Evolutionary conservation across 2,113 vertebrate species (phyloP).

Genomic region (Leptodactylus fuscus): DNA sequence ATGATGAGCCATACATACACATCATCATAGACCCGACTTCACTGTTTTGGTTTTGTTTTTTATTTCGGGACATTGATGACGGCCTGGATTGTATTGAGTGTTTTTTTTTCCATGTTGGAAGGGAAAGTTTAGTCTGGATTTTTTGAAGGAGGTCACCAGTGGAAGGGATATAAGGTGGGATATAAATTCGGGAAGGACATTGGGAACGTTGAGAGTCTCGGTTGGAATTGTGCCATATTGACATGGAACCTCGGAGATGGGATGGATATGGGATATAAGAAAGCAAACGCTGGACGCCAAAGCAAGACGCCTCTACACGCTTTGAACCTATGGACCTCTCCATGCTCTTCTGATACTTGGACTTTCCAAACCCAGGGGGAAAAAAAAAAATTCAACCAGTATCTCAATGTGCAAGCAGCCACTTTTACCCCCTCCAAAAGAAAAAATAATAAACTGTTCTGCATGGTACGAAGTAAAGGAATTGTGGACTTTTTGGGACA

Average conservation of each 20-base stretch:
- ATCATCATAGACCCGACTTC: too few species aligned
- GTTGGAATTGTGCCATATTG: slow-evolving; percentile 68
- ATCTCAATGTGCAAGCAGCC: slow-evolving; percentile 24
- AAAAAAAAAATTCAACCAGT: slow-evolving; percentile 47
- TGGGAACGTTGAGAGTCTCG: background rate
- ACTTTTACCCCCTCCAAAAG: background rate
- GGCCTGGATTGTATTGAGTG: background rate
- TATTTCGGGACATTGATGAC: background rate
- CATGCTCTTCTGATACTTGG: slow-evolving; percentile 62
- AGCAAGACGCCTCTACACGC: slow-evolving; percentile 58
- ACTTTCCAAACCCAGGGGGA: slow-evolving; percentile 14
- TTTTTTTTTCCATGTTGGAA: background rate
- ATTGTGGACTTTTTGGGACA: slow-evolving; percentile 59
- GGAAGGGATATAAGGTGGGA: background rate
- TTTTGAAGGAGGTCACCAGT: background rate
- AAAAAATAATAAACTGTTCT: slow-evolving; percentile 59
- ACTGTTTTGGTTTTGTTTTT: background rate
- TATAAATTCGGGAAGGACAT: background rate
- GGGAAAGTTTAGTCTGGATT: background rate
- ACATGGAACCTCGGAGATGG: slow-evolving; percentile 61
- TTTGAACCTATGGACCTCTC: slow-evolving; percentile 54
- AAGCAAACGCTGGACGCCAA: slow-evolving; percentile 62
- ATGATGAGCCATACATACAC: background rate
- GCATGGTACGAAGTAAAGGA: slow-evolving; percentile 68
- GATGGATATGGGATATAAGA: background rate